Evolutionary conservation across 23 tunicate genomes (phyloP).

Genomic region (Botrylloides violaceus): DNA sequence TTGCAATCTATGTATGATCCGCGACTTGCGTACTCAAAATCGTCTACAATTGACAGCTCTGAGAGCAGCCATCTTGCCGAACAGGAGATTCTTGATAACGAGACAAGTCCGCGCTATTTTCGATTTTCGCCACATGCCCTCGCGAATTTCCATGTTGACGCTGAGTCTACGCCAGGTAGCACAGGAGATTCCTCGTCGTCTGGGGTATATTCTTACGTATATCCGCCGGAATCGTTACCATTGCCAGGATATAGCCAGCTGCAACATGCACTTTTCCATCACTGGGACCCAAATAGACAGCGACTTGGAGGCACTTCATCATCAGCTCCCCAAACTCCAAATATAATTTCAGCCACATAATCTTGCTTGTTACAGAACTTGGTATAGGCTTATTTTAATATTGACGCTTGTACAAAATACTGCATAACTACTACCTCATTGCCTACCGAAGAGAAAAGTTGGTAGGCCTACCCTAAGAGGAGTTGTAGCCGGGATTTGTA

Average conservation of each 20-base stretch:
- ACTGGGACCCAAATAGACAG: constrained; percentile 19
- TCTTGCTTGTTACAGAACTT: no score
- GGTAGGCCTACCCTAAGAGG: no score
- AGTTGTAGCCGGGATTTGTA: no score
- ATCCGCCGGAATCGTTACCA: constrained; percentile 15
- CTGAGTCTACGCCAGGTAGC: background rate
- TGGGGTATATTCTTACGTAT: background rate
- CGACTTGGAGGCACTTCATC: constrained; percentile 25
- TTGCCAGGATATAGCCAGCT: constrained; percentile 15
- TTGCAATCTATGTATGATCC: background rate
- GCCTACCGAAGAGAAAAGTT: no score
- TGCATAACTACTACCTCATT: background rate
- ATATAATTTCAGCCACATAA: constrained; percentile 10
- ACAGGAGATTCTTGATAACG: background rate
- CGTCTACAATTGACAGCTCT: background rate
- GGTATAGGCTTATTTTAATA: no score
- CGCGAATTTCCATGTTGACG: background rate
- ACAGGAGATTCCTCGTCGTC: constrained; percentile 3
- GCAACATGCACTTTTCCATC: constrained; percentile 17
- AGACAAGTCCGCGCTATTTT: background rate
- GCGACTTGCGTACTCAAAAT: background rate
- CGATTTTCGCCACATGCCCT: constrained; percentile 19
- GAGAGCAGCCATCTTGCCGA: background rate
- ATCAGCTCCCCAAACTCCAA: constrained; percentile 16
- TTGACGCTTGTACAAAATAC: no score